Evolutionary conservation across 2,888 invertebrate species (phyloP).

Genomic region (Cosmia pyralina): DNA sequence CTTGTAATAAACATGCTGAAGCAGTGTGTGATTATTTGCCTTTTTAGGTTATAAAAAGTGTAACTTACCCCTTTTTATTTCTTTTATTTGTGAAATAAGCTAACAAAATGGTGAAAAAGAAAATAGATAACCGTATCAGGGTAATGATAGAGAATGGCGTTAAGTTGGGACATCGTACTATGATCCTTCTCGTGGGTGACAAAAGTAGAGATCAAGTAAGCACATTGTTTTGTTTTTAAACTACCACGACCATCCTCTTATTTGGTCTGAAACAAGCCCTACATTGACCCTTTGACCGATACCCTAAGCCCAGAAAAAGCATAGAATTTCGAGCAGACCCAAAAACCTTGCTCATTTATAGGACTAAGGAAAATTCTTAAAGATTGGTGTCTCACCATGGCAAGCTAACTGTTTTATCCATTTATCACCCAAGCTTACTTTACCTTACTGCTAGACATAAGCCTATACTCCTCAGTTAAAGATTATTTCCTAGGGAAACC

Average conservation of each 20-base stretch:
- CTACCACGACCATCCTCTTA: background rate
- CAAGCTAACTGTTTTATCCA: too few relatives aligned
- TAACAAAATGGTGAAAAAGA: slow-evolving; percentile 95
- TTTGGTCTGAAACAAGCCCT: background rate
- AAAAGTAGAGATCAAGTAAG: slow-evolving; percentile 98
- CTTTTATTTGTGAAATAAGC: slow-evolving; percentile 38
- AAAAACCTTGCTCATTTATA: background rate
- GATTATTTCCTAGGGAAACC: background rate
- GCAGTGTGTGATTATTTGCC: slow-evolving; percentile 49
- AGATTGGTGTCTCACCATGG: background rate
- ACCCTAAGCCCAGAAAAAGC: background rate
- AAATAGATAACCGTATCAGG: slow-evolving; percentile 98
- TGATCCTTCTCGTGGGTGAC: slow-evolving; percentile 98
- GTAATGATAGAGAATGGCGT: slow-evolving; percentile 99
- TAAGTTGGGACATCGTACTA: slow-evolving; percentile 95
- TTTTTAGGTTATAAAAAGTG: slow-evolving; percentile 72
- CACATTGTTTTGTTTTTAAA: slow-evolving; percentile 21
- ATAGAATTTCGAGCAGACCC: background rate
- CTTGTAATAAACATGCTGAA: slow-evolving; percentile 46
- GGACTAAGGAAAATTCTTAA: background rate
- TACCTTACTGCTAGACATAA: background rate
- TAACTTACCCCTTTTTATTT: slow-evolving; percentile 15
- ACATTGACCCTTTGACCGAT: background rate
- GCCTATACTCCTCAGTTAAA: background rate
- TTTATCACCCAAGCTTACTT: too few relatives aligned